A percentile compares a stretch with the other conserved stretches of the same genome.
Conservation (phyloP, 2,113 vertebrate species). For the Oryzias curvinotus region DNA sequence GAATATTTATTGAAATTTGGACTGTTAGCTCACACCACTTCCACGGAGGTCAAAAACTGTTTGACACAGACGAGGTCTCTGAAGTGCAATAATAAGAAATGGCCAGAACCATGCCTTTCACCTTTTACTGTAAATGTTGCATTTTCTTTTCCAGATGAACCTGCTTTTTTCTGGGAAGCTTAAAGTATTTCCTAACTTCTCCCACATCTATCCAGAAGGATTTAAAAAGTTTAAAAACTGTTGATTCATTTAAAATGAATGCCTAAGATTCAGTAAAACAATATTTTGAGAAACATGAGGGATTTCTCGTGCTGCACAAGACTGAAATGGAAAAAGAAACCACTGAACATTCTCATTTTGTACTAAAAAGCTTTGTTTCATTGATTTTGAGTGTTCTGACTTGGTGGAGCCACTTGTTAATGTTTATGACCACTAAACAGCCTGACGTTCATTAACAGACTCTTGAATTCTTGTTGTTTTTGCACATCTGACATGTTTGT, state of each 20-base stretch:
- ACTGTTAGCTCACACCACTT: not conserved
- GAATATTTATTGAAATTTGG: constrained; percentile 15
- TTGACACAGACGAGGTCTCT: not conserved
- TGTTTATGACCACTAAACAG: not conserved
- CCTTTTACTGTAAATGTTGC: not conserved
- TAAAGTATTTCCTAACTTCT: too few relatives aligned
- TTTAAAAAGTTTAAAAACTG: not conserved
- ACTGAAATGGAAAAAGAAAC: too few relatives aligned
- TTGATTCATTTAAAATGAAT: not conserved
- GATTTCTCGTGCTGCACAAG: too few relatives aligned
- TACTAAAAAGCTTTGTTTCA: not conserved
- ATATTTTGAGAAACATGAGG: too few relatives aligned
- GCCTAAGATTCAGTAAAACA: not conserved
- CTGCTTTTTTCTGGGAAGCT: not conserved
- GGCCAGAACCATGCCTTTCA: not conserved
- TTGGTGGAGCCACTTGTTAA: not conserved
- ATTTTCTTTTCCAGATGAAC: not conserved
- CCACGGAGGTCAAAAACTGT: not conserved
- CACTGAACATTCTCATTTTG: too few relatives aligned
- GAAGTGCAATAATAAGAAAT: constrained; percentile 5
- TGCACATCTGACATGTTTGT: too few relatives aligned
- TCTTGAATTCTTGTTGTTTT: too few relatives aligned
- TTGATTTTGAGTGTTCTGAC: not conserved
- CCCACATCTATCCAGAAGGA: not conserved
- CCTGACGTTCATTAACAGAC: too few relatives aligned